Conservation (phyloP, 2,797 vertebrate genomes). For the Falco cherrug region DNA sequence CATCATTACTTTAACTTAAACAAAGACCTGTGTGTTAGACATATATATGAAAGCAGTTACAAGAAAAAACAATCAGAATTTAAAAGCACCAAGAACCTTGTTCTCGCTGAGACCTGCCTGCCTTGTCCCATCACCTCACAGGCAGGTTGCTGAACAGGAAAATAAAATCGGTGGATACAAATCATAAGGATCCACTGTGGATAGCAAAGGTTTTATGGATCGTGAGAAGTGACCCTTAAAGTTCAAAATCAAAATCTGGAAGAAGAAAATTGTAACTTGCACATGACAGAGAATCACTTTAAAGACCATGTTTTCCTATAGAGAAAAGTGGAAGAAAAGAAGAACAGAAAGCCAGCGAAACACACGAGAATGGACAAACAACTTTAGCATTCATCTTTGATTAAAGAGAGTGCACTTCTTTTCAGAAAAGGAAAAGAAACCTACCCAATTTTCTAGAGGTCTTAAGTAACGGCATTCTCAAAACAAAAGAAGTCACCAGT, state of each 20-base stretch:
- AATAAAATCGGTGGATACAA: background rate
- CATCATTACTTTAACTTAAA: conserved; percentile 35
- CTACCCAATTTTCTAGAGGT: background rate
- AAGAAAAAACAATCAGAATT: background rate
- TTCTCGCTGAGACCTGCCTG: background rate
- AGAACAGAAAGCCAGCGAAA: background rate
- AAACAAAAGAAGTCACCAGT: background rate
- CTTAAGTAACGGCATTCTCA: background rate
- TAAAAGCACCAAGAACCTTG: background rate
- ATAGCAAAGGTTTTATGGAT: background rate
- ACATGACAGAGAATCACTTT: background rate
- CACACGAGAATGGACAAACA: background rate
- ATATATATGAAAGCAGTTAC: background rate
- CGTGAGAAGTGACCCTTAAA: background rate
- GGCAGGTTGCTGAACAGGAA: background rate
- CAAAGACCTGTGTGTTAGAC: background rate
- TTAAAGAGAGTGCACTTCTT: background rate
- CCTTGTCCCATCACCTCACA: background rate
- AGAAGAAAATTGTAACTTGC: background rate
- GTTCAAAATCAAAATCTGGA: background rate
- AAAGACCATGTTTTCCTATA: background rate
- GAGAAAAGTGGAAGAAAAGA: background rate
- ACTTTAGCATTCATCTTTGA: background rate
- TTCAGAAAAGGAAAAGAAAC: background rate
- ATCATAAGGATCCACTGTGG: background rate